phyloP scores from a whole-genome alignment of 2,113 vertebrate species.

The Phaethornis superciliosus region DNA sequence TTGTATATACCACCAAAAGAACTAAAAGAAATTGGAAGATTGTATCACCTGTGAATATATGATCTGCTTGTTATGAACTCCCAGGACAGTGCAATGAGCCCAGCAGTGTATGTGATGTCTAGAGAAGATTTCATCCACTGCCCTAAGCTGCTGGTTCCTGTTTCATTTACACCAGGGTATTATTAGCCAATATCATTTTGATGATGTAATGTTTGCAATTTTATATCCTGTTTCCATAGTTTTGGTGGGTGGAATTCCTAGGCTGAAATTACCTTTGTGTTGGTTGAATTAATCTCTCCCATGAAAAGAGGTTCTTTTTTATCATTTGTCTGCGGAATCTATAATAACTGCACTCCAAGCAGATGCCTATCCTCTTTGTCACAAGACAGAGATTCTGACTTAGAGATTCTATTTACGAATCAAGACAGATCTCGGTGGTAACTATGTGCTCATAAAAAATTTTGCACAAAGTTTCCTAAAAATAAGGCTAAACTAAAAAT shows the following conservation, averaged over 20 bases:
- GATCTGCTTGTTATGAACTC: slow-evolving; percentile 2
- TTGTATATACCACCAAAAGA: not conserved
- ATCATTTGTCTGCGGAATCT: not conserved
- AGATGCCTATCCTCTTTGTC: not conserved
- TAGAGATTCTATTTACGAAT: not conserved
- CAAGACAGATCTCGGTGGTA: not conserved
- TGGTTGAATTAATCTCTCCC: not conserved
- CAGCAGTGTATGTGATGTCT: not conserved
- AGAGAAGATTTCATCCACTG: slow-evolving; percentile 7
- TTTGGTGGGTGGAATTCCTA: slow-evolving; percentile 19
- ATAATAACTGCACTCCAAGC: not conserved
- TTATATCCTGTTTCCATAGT: slow-evolving; percentile 26
- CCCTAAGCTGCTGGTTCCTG: slow-evolving; percentile 22
- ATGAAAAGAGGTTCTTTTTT: not conserved
- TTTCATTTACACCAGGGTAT: not conserved
- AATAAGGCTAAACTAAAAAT: not conserved
- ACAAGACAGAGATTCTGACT: not conserved
- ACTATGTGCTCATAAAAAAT: not conserved
- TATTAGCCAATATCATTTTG: not conserved
- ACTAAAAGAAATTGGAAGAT: slow-evolving; percentile 3
- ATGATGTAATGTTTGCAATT: slow-evolving; percentile 33
- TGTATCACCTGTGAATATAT: not conserved
- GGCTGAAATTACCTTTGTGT: slow-evolving; percentile 3
- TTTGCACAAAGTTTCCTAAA: not conserved
- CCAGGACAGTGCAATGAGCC: not conserved